Evolutionary conservation across 2,797 vertebrate species (phyloP), one percentile per base, ranked within the genome.

Genomic region (Catharus ustulatus): DNA sequence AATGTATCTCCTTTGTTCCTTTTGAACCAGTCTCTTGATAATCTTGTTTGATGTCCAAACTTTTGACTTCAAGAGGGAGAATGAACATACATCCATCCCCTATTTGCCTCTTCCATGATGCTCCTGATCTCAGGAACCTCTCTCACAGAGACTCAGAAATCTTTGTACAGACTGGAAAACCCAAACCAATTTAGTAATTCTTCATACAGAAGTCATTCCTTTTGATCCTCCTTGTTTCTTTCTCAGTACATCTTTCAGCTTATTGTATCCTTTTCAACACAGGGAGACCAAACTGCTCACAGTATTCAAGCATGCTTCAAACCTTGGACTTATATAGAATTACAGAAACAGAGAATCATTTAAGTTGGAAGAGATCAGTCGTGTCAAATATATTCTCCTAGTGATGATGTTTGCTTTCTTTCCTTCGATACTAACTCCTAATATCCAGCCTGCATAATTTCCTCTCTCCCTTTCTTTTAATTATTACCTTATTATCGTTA

Each of bases 171-270:
- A 34, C 43, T 59, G 34, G 38, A 76, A 94, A 87, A 86, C 22
- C 23, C 48, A 88, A 89, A 95, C 54, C 59, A 69, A 73, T 79
- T 81, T 57, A 76, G 32, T 42, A 90, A 73, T 78, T 91, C 59
- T 63, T 84, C 36, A 63, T 45, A 84, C 0, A 5, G 55, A 94
- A 76, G 24, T 49, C 46, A 71, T 78, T 90, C 24, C 74, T 79
- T 95, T 93, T 82, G 21, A 87, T 91, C 24, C 27, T 43, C 30
- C 24, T 76, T 71, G 23, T 74, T 89, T 87, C 51, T 79, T 92
- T 83, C 74, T 91, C 74, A 66, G 43, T 64, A 78, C 21, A 48
- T 45, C 59, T 90, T 90, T 84, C 43, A 88, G 55, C 7, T 86
- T 73, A 79, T 27, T 45, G 15, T 38, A 48, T 63, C 21, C 20